phyloP scores from a whole-genome alignment of 2,888 invertebrate genomes.

The Stenodera caucasica region DNA sequence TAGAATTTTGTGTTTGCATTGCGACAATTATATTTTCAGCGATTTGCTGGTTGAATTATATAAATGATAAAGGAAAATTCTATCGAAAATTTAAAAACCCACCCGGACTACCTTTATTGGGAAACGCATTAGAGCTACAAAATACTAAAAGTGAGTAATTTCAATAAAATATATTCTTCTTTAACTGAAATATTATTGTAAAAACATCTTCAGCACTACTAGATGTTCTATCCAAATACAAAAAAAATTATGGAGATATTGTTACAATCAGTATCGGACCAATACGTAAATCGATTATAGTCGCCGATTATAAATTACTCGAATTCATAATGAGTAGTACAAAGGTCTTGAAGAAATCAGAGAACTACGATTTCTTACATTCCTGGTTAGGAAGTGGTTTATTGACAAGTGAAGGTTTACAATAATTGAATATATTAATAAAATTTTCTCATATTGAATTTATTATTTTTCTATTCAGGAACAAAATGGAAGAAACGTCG shows the following conservation, averaged over 20 bases:
- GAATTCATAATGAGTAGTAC: too few species aligned
- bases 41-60: neutral
- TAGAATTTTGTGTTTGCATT: too few species aligned
- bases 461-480: too few species aligned
- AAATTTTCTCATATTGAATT: too few species aligned
- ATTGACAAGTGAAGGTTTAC: conserved; percentile 18
- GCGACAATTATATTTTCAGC: too few species aligned
- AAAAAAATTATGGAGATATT: conserved; percentile 29
- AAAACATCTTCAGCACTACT: conserved; percentile 27
- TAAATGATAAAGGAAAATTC: neutral
- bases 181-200: neutral
- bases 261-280: conserved; percentile 22
- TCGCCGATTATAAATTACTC: conserved; percentile 34
- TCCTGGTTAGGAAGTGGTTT: conserved; percentile 45
- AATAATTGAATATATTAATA: too few species aligned
- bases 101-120: conserved; percentile 25
- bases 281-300: conserved; percentile 21
- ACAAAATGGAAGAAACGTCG: too few species aligned
- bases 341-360: conserved; percentile 45
- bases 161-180: too few species aligned
- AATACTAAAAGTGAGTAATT: conserved; percentile 19
- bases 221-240: conserved; percentile 15
- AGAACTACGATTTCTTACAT: conserved; percentile 45
- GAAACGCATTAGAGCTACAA: conserved; percentile 26
- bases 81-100: neutral